phyloP scores from a whole-genome alignment of 2,888 invertebrate species.

The Morpho deidamia region DNA sequence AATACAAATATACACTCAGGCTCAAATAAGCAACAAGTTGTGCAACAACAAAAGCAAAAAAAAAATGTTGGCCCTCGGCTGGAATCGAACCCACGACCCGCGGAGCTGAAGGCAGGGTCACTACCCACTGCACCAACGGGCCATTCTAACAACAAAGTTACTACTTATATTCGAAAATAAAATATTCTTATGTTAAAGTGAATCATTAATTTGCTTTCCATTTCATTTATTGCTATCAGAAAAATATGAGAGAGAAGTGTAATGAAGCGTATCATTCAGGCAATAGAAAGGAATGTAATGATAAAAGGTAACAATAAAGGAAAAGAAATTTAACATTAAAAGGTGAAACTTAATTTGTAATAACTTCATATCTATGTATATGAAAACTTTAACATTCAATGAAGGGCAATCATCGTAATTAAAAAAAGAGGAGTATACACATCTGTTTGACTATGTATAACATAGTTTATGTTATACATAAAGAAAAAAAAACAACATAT shows the following conservation, averaged over 20 bases:
- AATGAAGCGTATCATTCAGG: neutral
- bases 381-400: slow-evolving; percentile 33
- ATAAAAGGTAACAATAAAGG: neutral
- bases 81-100: too few relatives aligned
- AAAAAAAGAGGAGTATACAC: too few relatives aligned
- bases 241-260: neutral
- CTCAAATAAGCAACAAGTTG: too few relatives aligned
- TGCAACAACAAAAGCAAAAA: too few relatives aligned
- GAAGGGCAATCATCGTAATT: slow-evolving; percentile 28
- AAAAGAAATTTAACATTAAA: neutral
- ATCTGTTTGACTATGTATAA: too few relatives aligned
- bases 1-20: too few relatives aligned
- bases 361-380: slow-evolving; percentile 4
- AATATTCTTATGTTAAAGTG: neutral
- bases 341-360: neutral
- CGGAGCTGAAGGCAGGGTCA: too few relatives aligned
- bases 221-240: neutral
- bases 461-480: too few relatives aligned
- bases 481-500: too few relatives aligned
- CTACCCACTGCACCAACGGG: too few relatives aligned
- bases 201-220: neutral
- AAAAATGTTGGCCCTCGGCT: too few relatives aligned
- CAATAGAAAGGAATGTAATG: neutral
- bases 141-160: too few relatives aligned
- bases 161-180: neutral